Evolutionary conservation across 2,888 invertebrate genomes (phyloP), one percentile per base, ranked within the genome.

Genomic region (Cataglyphis rosenhaueri): DNA sequence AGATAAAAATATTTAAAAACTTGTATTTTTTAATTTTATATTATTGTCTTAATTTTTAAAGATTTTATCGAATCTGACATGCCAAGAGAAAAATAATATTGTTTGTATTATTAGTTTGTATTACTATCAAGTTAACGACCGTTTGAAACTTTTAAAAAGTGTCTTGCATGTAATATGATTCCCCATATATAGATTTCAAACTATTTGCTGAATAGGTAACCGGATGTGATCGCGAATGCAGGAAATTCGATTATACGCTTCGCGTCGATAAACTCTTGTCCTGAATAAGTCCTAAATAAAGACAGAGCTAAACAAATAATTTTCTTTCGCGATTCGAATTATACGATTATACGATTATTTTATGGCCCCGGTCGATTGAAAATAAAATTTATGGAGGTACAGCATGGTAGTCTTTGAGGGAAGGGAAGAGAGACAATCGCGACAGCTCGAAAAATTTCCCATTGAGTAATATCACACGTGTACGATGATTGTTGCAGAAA

Each of bases 401-500:
- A 25, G 38, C 41, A 2, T 29, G 29, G 29, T 2, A 41, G 18
- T 9, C 9, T 32, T 2, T 18, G 29, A 35, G n/a, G n/a, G 9
- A 64, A n/a, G 12, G 21, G 25, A 25, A 15, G 41, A 32, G 3
- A 10, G n/a, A n/a, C 8, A 57, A 21, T 61, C 15, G 12, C n/a
- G 25, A 52, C 35, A 21, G 12, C 15, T 25, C 1, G 8, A 8
- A n/a, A 35, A 38, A 29, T 52, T 52, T 2, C 52, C 3, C 9
- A 3, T 61, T 21, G 44, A 44, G 1, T 25, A 65, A 75, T 10
- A 3, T 55, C n/a, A 32, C 38, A 21, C 25, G 12, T 48, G n/a
- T 6, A 59, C 71, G 29, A 35, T 18, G 29, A 21, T 88, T 86
- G 90, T 96, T 96, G 84, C 96, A 99, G 98, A 98, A 98, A 97